Conservation (phyloP, 2,797 vertebrate species). For the Synanceia verrucosa region DNA sequence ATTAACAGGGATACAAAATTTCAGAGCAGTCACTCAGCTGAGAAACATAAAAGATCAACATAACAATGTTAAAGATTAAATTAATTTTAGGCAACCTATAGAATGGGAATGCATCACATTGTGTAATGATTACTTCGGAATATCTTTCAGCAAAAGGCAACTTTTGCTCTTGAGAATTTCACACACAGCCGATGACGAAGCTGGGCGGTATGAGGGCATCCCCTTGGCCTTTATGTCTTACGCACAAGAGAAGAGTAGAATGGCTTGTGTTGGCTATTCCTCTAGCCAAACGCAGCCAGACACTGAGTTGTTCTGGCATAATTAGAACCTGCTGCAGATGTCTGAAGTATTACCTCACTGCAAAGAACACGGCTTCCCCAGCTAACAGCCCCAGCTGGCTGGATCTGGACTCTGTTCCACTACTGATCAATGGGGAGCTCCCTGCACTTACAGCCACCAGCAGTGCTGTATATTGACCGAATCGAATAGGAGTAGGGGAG, state of each 20-base stretch:
- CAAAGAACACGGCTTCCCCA: constrained; percentile 78
- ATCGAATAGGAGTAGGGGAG: constrained; percentile 17
- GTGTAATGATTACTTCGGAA: neutral
- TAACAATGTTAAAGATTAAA: neutral
- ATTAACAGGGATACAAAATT: neutral
- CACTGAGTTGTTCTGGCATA: constrained; percentile 77
- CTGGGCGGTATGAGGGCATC: constrained; percentile 64
- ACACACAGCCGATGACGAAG: constrained; percentile 49
- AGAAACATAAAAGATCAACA: neutral
- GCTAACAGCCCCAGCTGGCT: constrained; percentile 75
- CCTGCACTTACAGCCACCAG: constrained; percentile 53
- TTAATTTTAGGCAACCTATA: neutral
- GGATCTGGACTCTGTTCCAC: constrained; percentile 66
- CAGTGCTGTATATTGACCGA: constrained; percentile 40
- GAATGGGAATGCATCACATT: neutral
- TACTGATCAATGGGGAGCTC: constrained; percentile 72
- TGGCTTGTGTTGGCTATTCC: constrained; percentile 68
- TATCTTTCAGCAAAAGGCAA: constrained; percentile 1
- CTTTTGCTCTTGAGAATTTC: constrained; percentile 37
- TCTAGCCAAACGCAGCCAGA: constrained; percentile 73
- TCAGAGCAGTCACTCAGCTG: neutral
- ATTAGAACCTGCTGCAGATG: constrained; percentile 83
- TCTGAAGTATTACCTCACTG: constrained; percentile 79
- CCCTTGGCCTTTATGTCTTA: constrained; percentile 67
- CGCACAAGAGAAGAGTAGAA: constrained; percentile 60